Conservation (phyloP, 2,113 vertebrate genomes). For the Meriones unguiculatus region DNA sequence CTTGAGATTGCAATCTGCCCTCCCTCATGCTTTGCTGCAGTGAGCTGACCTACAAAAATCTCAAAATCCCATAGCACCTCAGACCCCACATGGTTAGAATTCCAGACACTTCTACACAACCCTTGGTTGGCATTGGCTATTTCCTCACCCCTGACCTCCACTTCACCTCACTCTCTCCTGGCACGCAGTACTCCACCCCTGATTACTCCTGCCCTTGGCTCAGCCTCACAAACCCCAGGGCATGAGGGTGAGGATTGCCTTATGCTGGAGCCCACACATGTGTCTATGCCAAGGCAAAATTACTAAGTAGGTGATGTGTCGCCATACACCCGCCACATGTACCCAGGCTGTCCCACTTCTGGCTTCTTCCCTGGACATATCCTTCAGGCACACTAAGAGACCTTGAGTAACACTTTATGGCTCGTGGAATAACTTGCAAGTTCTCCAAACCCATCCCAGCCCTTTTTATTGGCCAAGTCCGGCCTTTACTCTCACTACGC, state of each 20-base stretch:
- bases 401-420: slow-evolving; percentile 34
- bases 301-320: slow-evolving; percentile 15
- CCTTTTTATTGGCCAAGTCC: background rate
- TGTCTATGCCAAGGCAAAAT: background rate
- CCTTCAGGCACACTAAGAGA: background rate
- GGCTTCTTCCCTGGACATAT: slow-evolving; percentile 9
- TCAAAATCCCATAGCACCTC: background rate
- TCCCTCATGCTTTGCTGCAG: background rate
- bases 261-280: background rate
- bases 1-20: background rate
- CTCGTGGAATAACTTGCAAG: background rate
- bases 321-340: background rate
- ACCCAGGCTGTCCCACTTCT: background rate
- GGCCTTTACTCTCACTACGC: background rate
- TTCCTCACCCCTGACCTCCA: background rate
- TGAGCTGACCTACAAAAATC: background rate
- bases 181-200: background rate
- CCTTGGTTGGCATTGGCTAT: background rate
- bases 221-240: background rate
- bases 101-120: background rate
- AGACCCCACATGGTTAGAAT: background rate
- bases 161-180: slow-evolving; percentile 4
- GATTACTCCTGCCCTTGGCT: background rate
- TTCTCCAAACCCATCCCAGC: background rate
- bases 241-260: background rate